Conservation (phyloP, 2,888 invertebrate species). For the Bugula neritina region DNA sequence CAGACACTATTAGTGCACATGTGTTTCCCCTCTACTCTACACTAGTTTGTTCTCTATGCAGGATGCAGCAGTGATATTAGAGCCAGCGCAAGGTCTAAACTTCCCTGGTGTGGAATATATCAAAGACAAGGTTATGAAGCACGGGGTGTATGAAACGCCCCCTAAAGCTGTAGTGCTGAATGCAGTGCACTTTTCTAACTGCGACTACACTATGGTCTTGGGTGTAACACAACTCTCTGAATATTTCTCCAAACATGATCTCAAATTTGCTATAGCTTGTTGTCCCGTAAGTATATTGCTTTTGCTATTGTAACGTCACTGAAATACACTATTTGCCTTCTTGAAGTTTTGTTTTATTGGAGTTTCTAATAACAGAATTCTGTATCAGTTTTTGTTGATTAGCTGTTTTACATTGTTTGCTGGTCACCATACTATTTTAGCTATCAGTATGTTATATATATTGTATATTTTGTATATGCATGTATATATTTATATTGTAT, state of each 20-base stretch:
- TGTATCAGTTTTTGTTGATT: too few relatives aligned
- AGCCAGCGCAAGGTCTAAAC: conserved; percentile 36
- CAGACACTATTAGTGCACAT: too few relatives aligned
- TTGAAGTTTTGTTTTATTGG: too few relatives aligned
- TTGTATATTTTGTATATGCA: too few relatives aligned
- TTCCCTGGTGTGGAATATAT: conserved; percentile 40
- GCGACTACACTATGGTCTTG: conserved; percentile 24
- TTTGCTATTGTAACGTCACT: background rate
- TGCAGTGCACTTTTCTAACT: conserved; percentile 10
- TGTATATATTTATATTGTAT: too few relatives aligned
- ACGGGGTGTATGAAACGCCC: conserved; percentile 24
- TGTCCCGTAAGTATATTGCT: conserved; percentile 5
- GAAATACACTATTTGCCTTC: background rate
- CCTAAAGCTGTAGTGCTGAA: conserved; percentile 21
- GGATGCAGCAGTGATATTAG: conserved; percentile 34
- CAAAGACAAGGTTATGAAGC: conserved; percentile 34
- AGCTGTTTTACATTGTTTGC: too few relatives aligned
- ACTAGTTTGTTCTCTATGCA: too few relatives aligned
- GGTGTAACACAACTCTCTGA: conserved; percentile 6
- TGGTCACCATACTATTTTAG: too few relatives aligned
- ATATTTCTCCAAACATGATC: conserved; percentile 8
- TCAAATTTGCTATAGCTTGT: conserved; percentile 3
- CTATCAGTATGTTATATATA: too few relatives aligned
- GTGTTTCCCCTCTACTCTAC: too few relatives aligned
- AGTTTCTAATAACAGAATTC: too few relatives aligned